Evolutionary conservation across 2,797 vertebrate species (phyloP).

Genomic region (Luscinia luscinia): DNA sequence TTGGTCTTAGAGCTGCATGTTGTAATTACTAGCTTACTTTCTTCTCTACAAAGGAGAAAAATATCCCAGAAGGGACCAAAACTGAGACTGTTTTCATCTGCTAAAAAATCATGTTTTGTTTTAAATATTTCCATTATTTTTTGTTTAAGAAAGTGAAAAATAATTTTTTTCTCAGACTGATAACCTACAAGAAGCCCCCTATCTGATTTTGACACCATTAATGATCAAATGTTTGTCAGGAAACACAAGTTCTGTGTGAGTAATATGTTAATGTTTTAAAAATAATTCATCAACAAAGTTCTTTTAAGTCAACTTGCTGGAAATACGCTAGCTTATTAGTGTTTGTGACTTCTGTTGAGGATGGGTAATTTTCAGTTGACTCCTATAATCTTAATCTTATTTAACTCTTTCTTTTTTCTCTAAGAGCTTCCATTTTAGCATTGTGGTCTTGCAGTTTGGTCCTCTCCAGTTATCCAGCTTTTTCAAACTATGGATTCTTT

Average conservation of each 20-base stretch:
- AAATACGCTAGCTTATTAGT: neutral
- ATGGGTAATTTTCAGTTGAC: neutral
- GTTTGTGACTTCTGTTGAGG: neutral
- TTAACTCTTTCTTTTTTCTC: neutral
- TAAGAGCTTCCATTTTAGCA: neutral
- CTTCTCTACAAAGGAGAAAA: constrained; percentile 33
- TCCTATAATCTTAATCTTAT: neutral
- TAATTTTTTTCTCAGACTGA: neutral
- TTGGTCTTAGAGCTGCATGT: constrained; percentile 56
- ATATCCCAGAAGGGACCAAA: constrained; percentile 30
- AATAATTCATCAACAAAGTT: neutral
- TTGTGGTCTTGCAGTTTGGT: neutral
- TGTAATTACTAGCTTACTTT: constrained; percentile 67
- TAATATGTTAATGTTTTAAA: neutral
- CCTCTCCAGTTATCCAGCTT: neutral
- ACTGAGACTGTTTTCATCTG: constrained; percentile 29
- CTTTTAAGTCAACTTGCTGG: neutral
- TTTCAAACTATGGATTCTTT: neutral
- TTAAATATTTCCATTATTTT: neutral
- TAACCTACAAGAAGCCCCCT: neutral
- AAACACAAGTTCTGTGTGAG: neutral
- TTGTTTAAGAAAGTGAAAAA: constrained; percentile 4
- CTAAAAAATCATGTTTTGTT: neutral
- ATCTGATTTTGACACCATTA: neutral
- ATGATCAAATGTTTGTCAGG: neutral